Base-by-base conservation (phyloP, 92 coral and sea anemone genomes). In the Umimayanthus kanabou region DNA sequence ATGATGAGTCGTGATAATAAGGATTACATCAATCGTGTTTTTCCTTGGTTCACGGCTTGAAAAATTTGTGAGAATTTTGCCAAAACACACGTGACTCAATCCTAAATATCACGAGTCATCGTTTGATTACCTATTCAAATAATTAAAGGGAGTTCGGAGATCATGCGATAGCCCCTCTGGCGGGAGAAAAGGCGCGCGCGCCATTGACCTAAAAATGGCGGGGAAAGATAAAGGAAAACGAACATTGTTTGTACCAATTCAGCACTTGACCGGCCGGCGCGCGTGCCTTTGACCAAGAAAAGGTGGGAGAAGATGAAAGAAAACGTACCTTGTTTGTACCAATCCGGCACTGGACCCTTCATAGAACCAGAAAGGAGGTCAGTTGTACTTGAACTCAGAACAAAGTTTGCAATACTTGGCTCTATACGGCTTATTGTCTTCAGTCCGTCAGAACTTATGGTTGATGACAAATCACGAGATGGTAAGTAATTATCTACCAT, bases 221-320 rank as follows among this genome's bases (percentile, higher is more conserved):
- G 25, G 25, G 6, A 58, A 61, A 18, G n/a, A n/a, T n/a, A n/a
- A 28, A 30, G 2, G 8, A 9, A 39, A 25, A 0, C 39, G 1
- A 50, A 81, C 85, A 75, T 81, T 81, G 87, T 43, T 43, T 33
- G 10, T 40, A 82, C 87, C 87, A 82, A 25, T 8, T 16, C 37
- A 78, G 65, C 50, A 82, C 45, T 29, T n/a, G 37, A 3, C 50
- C 39, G n/a, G n/a, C n/a, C n/a, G n/a, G n/a, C n/a, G n/a, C n/a
- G n/a, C n/a, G n/a, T n/a, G n/a, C n/a, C n/a, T n/a, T n/a, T n/a
- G n/a, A n/a, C n/a, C n/a, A n/a, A n/a, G n/a, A n/a, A n/a, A n/a
- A n/a, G n/a, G n/a, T n/a, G n/a, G n/a, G n/a, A n/a, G n/a, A n/a
- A n/a, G n/a, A n/a, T n/a, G n/a, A 28, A 30, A 0, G 9, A 10